Percentiles rank a stretch among this genome's conserved stretches.
phyloP scores from a whole-genome alignment of 2,797 vertebrate species.

The Cuculus canorus region DNA sequence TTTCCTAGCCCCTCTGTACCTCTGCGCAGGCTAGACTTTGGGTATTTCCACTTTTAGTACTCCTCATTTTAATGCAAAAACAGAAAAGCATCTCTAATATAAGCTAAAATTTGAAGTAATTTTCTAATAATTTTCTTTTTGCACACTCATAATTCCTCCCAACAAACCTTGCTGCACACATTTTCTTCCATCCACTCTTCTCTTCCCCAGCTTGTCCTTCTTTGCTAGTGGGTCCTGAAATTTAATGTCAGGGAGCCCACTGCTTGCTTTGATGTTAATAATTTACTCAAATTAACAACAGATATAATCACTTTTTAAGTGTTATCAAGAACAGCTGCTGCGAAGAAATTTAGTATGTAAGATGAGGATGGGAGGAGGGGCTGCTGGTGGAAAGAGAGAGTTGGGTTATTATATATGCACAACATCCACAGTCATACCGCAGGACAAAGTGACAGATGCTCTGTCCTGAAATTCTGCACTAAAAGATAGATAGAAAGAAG shows the following conservation, averaged over 20 bases:
- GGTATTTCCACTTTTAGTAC: neutral
- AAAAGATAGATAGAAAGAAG: neutral
- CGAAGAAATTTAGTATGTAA: conserved; percentile 44
- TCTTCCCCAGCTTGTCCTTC: neutral
- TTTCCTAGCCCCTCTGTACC: neutral
- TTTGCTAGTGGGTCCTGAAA: neutral
- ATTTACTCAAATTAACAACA: conserved; percentile 63
- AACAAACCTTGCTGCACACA: neutral
- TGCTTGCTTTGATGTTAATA: conserved; percentile 65
- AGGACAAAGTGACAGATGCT: conserved; percentile 21
- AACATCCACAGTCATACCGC: neutral
- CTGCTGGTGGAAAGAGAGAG: neutral
- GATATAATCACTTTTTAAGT: conserved; percentile 67
- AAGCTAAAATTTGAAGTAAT: neutral
- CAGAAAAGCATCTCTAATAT: neutral
- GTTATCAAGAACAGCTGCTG: conserved; percentile 39
- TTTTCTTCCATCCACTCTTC: neutral
- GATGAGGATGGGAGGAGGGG: neutral
- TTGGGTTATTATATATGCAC: neutral
- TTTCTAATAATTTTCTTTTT: conserved; percentile 17
- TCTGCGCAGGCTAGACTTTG: neutral
- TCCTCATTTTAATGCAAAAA: neutral
- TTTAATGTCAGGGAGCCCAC: neutral
- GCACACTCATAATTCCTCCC: neutral
- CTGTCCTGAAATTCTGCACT: neutral